Evolutionary conservation across 1,140 invertebrate species (phyloP).

Genomic region (Coenobita brevimanus): DNA sequence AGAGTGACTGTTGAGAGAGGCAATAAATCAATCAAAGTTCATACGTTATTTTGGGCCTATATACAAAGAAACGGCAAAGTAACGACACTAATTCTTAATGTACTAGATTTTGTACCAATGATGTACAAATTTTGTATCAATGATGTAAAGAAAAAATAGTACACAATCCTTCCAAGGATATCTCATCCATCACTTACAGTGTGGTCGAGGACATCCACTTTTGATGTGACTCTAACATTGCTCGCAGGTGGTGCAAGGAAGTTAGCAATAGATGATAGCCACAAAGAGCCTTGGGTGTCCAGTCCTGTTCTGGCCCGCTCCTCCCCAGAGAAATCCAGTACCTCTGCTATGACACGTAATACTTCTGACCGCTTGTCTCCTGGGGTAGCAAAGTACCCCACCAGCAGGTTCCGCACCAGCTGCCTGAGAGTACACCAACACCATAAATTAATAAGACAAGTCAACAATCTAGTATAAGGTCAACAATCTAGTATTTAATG

Average conservation of each 20-base stretch:
- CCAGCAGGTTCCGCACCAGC: conserved; percentile 90
- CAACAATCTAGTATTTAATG: neutral
- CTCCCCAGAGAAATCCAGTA: conserved; percentile 88
- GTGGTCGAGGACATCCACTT: conserved; percentile 53
- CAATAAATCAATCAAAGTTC: neutral
- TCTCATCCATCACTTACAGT: conserved; percentile 23
- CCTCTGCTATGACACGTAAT: conserved; percentile 87
- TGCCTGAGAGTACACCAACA: no score
- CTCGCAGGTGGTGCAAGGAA: conserved; percentile 50
- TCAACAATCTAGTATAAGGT: neutral
- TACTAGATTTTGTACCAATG: no score
- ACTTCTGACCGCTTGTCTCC: conserved; percentile 80
- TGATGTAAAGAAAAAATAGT: no score
- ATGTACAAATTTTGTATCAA: no score
- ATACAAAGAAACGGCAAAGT: neutral
- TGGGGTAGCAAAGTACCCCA: conserved; percentile 85
- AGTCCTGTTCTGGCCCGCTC: conserved; percentile 85
- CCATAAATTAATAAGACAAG: no score
- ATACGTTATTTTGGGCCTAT: neutral
- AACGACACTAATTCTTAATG: no score
- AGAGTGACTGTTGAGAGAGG: conserved; percentile 74
- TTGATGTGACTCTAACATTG: conserved; percentile 39
- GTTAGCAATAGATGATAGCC: conserved; percentile 53
- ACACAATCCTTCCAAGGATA: no score
- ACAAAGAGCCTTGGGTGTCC: conserved; percentile 69